Percentiles rank a stretch among this genome's conserved stretches.
Conservation (phyloP, 2,888 invertebrate genomes). For the Rutpela maculata region DNA sequence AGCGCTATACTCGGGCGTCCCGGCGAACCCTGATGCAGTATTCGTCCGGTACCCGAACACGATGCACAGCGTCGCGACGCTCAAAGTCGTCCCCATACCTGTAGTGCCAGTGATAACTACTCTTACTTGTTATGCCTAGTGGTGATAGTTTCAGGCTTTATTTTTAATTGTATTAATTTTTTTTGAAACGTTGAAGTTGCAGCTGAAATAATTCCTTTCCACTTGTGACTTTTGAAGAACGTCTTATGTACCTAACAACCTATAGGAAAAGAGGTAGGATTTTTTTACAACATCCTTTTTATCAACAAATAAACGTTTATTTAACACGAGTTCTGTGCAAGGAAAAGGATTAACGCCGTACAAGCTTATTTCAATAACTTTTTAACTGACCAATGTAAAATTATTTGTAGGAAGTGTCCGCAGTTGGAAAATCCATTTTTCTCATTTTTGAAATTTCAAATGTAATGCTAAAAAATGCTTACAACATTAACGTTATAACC, state of each 20-base stretch:
- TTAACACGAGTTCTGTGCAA: background rate
- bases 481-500: background rate
- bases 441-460: background rate
- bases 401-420: background rate
- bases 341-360: background rate
- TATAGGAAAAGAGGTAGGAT: constrained; percentile 26
- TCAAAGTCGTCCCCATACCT: constrained; percentile 55
- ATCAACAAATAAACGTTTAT: background rate
- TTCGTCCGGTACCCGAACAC: constrained; percentile 69
- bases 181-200: constrained; percentile 11
- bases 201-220: constrained; percentile 15
- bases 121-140: constrained; percentile 62
- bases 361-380: background rate
- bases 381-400: background rate
- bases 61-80: constrained; percentile 68
- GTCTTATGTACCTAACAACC: constrained; percentile 13
- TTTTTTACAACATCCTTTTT: background rate
- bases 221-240: background rate
- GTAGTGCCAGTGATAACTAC: constrained; percentile 64
- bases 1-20: constrained; percentile 69
- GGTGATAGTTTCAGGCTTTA: constrained; percentile 53
- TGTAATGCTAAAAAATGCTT: background rate
- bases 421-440: background rate
- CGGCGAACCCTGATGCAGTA: constrained; percentile 73
- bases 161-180: constrained; percentile 21